These are phyloP conservation scores for Balearica regulorum DNA, from an alignment of 2,797 vertebrate genomes.

Conservation along the genomic window DNA sequence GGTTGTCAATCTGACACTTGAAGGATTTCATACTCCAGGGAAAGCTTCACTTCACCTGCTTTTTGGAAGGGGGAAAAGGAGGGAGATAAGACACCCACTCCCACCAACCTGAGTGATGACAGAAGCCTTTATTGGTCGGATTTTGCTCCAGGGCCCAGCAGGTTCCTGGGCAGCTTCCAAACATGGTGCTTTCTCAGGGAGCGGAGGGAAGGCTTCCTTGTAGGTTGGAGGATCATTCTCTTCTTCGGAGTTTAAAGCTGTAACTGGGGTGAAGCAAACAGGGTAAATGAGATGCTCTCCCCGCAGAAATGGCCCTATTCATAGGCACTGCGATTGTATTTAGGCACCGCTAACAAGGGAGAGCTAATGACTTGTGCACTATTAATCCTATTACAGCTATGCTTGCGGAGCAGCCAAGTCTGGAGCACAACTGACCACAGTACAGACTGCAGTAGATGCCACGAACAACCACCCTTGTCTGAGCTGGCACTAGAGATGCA, in stretches of 20 bases:
- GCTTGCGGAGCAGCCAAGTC: not conserved
- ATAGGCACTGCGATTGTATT: not conserved
- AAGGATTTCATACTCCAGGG: not conserved
- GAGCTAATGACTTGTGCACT: not conserved
- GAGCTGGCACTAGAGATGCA: not conserved
- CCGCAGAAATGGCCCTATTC: not conserved
- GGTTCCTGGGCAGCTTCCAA: constrained; percentile 88
- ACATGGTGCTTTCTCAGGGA: constrained; percentile 93
- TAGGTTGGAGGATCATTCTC: constrained; percentile 97
- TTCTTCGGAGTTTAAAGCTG: constrained; percentile 86
- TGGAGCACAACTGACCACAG: not conserved
- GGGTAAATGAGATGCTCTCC: not conserved
- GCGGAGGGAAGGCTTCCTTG: constrained; percentile 98
- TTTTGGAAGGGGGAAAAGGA: not conserved
- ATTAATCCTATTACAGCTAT: not conserved
- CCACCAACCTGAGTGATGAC: constrained; percentile 95
- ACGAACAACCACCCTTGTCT: not conserved
- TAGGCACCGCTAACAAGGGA: not conserved
- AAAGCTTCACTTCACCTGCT: not conserved
- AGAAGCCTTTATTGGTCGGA: constrained; percentile 97
- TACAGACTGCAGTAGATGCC: not conserved
- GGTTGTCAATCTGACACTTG: not conserved
- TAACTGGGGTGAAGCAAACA: constrained; percentile 69
- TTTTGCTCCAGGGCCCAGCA: constrained; percentile 93
- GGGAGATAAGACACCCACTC: not conserved